phyloP scores from a whole-genome alignment of 2,113 vertebrate genomes.

The Phasianus colchicus region DNA sequence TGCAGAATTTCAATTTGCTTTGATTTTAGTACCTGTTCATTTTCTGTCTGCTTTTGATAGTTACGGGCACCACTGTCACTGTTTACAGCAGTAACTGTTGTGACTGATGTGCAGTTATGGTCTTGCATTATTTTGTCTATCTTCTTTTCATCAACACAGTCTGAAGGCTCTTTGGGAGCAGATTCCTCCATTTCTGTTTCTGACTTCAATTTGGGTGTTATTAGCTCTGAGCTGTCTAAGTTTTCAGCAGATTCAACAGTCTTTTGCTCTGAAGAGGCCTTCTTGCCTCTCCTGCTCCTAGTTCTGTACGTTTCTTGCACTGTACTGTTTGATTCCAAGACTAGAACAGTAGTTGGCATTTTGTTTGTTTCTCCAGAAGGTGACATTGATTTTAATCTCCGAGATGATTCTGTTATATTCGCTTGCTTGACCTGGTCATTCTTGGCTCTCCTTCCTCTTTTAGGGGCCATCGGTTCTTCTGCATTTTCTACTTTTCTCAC shows the following conservation, averaged over 20 bases:
- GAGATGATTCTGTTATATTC: not conserved
- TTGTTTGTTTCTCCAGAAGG: not conserved
- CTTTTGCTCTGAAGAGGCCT: not conserved
- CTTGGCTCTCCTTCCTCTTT: conserved; percentile 22
- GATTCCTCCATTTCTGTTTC: not conserved
- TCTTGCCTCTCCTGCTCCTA: conserved; percentile 28
- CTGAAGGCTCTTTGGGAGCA: not conserved
- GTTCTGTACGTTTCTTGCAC: not conserved
- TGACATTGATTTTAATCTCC: not conserved
- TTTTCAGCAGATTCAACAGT: not conserved
- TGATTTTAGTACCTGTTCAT: not conserved
- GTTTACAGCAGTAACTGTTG: not conserved
- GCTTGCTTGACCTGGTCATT: not conserved
- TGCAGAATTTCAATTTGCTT: not conserved
- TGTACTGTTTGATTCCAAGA: not conserved
- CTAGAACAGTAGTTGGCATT: not conserved
- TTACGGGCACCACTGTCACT: not conserved
- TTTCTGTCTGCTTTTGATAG: not conserved
- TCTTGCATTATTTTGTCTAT: not conserved
- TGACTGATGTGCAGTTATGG: not conserved
- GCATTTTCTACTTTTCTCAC: not conserved
- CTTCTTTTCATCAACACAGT: not conserved
- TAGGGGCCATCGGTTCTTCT: not conserved
- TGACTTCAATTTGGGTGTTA: not conserved
- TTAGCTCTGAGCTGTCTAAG: not conserved